Percentiles rank a stretch among this genome's conserved stretches.
Conservation (phyloP, 2,797 vertebrate species). For the Scleropages formosus region DNA sequence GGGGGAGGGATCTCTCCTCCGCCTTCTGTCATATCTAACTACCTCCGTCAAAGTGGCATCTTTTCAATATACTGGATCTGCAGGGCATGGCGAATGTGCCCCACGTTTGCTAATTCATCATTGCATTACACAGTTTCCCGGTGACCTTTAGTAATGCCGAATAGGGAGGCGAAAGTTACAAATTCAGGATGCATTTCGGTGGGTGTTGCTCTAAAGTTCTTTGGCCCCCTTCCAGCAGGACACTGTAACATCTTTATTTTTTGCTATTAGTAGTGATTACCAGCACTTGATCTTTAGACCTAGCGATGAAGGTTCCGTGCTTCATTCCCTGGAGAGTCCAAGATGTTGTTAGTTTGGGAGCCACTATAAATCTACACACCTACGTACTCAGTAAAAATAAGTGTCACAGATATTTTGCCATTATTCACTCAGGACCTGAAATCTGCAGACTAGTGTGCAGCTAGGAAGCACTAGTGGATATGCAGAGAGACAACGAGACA, state of each 20-base stretch:
- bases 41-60: not conserved
- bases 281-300: no score
- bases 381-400: no score
- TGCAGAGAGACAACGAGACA: no score
- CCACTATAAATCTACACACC: no score
- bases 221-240: not conserved
- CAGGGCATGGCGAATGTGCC: not conserved
- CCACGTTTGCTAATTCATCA: not conserved
- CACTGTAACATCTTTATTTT: no score
- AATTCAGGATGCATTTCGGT: not conserved
- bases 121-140: not conserved
- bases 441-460: no score
- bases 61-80: not conserved
- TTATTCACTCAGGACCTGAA: no score
- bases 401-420: no score
- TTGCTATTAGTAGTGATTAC: not conserved
- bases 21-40: not conserved
- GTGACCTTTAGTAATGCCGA: constrained; percentile 9
- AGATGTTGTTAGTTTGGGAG: no score
- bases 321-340: no score
- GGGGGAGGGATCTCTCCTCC: not conserved
- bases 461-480: no score
- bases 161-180: not conserved
- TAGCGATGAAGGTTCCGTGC: no score
- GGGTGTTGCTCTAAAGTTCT: not conserved